phyloP scores from a whole-genome alignment of 2,113 vertebrate genomes.

The Proterorhinus semilunaris region DNA sequence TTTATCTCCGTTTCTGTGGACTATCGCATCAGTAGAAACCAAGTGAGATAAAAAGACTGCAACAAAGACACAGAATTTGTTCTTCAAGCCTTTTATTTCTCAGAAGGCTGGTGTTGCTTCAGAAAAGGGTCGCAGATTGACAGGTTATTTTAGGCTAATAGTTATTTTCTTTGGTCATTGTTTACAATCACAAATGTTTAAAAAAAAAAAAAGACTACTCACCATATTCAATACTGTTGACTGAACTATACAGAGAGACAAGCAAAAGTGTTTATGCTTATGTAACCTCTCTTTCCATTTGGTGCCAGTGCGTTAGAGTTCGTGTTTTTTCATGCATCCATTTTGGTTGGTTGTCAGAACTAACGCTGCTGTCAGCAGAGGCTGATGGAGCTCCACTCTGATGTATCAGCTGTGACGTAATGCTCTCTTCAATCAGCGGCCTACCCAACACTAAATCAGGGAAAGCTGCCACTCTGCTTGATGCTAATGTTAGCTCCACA shows the following conservation, averaged over 20 bases:
- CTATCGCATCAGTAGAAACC: constrained; percentile 5
- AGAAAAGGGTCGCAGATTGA: not conserved
- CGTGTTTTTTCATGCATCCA: constrained; percentile 49
- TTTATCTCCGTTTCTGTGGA: constrained; percentile 4
- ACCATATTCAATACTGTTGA: constrained; percentile 35
- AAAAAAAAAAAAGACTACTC: constrained; percentile 33
- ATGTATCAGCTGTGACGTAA: constrained; percentile 71
- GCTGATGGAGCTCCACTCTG: constrained; percentile 67
- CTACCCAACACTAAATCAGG: constrained; percentile 65
- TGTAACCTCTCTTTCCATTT: constrained; percentile 36
- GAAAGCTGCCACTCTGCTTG: constrained; percentile 60
- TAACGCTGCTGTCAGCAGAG: constrained; percentile 61
- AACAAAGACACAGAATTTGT: constrained; percentile 2
- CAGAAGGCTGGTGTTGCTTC: not conserved
- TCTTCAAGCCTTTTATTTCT: not conserved
- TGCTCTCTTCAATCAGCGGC: constrained; percentile 67
- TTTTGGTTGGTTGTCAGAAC: constrained; percentile 62
- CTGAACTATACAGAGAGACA: constrained; percentile 16
- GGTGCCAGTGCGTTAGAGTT: constrained; percentile 46
- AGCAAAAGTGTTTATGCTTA: constrained; percentile 26
- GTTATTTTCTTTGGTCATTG: not conserved
- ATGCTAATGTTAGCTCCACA: constrained; percentile 49
- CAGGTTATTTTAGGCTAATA: not conserved
- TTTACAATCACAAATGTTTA: not conserved
- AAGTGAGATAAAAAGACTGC: not conserved